Evolutionary conservation across 2,797 vertebrate species (phyloP).

Genomic region (Chaetodon trifasciatus): DNA sequence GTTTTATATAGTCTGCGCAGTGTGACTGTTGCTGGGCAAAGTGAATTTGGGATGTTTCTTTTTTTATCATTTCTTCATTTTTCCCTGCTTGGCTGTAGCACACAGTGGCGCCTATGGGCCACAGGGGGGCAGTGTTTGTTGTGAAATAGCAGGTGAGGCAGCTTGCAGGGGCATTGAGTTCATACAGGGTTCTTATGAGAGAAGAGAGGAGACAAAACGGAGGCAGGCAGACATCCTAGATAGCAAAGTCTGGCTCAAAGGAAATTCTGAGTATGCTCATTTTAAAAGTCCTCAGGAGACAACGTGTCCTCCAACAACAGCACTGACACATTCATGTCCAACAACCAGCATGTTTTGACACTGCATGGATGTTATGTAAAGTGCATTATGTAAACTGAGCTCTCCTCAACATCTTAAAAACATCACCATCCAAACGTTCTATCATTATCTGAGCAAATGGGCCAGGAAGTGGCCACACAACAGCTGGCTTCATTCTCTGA

Average conservation of each 20-base stretch:
- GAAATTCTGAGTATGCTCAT: not conserved
- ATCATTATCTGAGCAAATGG: no score
- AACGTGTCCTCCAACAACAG: not conserved
- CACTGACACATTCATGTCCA: not conserved
- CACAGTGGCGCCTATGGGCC: not conserved
- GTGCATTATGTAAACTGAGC: not conserved
- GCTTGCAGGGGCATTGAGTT: conserved; percentile 37
- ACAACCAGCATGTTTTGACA: not conserved
- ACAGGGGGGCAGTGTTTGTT: conserved; percentile 46
- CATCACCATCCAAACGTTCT: no score
- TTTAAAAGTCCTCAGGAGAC: not conserved
- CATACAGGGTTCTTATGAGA: conserved; percentile 15
- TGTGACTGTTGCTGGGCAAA: conserved; percentile 61
- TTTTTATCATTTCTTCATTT: not conserved
- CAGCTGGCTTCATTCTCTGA: not conserved
- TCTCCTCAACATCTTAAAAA: not conserved
- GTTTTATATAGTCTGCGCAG: conserved; percentile 47
- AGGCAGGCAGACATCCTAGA: not conserved
- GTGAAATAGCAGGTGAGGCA: not conserved
- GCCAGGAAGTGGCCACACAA: no score
- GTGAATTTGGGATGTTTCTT: conserved; percentile 5
- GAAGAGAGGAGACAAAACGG: conserved; percentile 6
- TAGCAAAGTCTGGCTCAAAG: not conserved
- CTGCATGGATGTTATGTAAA: not conserved
- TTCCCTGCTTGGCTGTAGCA: not conserved